Conservation (phyloP, 1,140 invertebrate genomes). For the Hermetia illucens region DNA sequence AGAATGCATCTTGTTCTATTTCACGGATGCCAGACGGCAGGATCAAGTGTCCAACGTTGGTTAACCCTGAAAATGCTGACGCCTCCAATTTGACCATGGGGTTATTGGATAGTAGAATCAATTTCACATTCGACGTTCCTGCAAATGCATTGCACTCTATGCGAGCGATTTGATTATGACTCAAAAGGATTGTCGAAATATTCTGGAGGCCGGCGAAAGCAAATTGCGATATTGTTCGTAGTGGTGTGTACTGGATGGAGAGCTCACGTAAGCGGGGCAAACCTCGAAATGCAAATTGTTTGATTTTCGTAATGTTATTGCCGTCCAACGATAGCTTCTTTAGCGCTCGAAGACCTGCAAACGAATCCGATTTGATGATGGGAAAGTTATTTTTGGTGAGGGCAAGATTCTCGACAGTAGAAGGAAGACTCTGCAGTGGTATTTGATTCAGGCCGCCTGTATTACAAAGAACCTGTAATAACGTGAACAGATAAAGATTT, state of each 20-base stretch:
- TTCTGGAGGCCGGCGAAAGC: conserved; percentile 71
- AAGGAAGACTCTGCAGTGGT: conserved; percentile 50
- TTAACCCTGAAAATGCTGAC: conserved; percentile 64
- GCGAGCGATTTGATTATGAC: conserved; percentile 61
- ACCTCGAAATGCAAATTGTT: conserved; percentile 68
- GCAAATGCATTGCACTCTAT: conserved; percentile 70
- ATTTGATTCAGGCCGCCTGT: conserved; percentile 64
- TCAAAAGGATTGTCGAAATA: conserved; percentile 54
- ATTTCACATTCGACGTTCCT: conserved; percentile 62
- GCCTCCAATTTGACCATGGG: conserved; percentile 56
- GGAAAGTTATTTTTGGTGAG: conserved; percentile 66
- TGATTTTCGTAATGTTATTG: conserved; percentile 64
- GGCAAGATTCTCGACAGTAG: conserved; percentile 63
- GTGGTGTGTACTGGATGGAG: conserved; percentile 66
- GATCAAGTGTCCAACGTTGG: conserved; percentile 57
- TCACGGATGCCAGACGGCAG: conserved; percentile 59
- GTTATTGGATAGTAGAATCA: conserved; percentile 61
- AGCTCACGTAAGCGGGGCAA: conserved; percentile 56
- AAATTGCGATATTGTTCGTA: conserved; percentile 58
- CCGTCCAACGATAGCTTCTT: conserved; percentile 61
- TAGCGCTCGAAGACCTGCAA: conserved; percentile 51
- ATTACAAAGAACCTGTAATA: conserved; percentile 65
- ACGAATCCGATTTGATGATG: conserved; percentile 62
- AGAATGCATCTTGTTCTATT: conserved; percentile 64
- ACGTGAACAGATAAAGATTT: conserved; percentile 11